Evolutionary conservation across 2,113 vertebrate genomes (phyloP).

Genomic region (Tetraodon nigroviridis): DNA sequence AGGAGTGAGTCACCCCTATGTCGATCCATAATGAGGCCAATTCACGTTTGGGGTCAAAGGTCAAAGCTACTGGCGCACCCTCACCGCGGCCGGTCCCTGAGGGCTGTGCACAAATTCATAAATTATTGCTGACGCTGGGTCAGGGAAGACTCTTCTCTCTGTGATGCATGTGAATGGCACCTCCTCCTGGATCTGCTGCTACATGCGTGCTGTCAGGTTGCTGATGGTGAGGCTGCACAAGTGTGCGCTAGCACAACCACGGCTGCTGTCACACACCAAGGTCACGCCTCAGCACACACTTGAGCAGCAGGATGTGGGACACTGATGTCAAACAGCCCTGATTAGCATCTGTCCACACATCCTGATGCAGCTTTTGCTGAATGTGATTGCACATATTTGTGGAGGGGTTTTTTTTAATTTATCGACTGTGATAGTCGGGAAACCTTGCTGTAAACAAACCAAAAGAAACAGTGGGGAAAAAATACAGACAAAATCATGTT

Average conservation of each 20-base stretch:
- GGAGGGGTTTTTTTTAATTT: background rate
- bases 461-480: background rate
- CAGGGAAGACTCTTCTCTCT: conserved; percentile 21
- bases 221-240: too few species aligned
- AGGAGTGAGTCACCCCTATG: too few species aligned
- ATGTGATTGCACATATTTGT: too few species aligned
- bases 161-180: conserved; percentile 34
- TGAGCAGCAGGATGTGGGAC: background rate
- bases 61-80: background rate
- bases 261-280: conserved; percentile 3
- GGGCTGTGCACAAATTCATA: conserved; percentile 18
- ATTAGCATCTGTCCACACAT: background rate
- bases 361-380: background rate
- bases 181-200: conserved; percentile 1
- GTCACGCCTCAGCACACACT: conserved; percentile 4
- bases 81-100: conserved; percentile 5
- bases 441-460: background rate
- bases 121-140: conserved; percentile 36
- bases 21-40: too few species aligned
- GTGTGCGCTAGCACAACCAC: too few species aligned
- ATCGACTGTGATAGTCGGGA: background rate
- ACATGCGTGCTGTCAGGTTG: background rate
- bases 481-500: background rate
- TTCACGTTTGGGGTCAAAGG: background rate
- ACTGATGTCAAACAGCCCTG: background rate